Evolutionary conservation across 2,797 vertebrate species (phyloP), one percentile per base, ranked within the genome.

Genomic region (Intellagama lesueurii): DNA sequence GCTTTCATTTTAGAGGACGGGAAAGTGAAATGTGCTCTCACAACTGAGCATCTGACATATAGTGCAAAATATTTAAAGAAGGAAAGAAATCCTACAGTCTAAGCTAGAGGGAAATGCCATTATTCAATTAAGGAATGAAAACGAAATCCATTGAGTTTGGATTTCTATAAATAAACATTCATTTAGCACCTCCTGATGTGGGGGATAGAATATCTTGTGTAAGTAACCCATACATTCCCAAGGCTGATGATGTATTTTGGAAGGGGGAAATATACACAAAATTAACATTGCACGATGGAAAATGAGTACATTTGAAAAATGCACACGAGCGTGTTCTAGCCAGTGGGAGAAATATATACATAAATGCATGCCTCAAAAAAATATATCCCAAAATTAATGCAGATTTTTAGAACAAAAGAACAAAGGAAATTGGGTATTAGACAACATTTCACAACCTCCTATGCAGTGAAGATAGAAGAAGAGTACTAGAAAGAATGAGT

Each of bases 1-100:
- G 26, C 72, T 44, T 89, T 83, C 88, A 90, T 91, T 89, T 44
- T 64, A 82, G 44, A 87, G 77, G 11, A 84, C 76, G 56, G 44
- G 83, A 1, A 24, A 40, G 35, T 2, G 70, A 87, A 81, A 47
- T 87, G n/a, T 35, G 90, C 22, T 86, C 24, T 88, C 66, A 56
- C 47, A 84, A 44, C 87, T 2, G 1, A 44, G 47, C 26, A 30
- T 35, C 47, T 47, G 35, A 75, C 22, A 69, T 40, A 69, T 1
- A 69, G 73, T 82, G 78, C 28, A 47, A 82, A 86, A 83, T 79
- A 7, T 3, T 69, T 32, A 40, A 28, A 40, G n/a, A 69, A 5
- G 7, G 26, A 7, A 30, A 68, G 60, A 68, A 44, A 11, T 81
- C 52, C 35, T 52, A 73, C 19, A 40, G 17, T n/a, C 24, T 77